Evolutionary conservation across 2,888 invertebrate species (phyloP).

Genomic region (Deroplatys truncata): DNA sequence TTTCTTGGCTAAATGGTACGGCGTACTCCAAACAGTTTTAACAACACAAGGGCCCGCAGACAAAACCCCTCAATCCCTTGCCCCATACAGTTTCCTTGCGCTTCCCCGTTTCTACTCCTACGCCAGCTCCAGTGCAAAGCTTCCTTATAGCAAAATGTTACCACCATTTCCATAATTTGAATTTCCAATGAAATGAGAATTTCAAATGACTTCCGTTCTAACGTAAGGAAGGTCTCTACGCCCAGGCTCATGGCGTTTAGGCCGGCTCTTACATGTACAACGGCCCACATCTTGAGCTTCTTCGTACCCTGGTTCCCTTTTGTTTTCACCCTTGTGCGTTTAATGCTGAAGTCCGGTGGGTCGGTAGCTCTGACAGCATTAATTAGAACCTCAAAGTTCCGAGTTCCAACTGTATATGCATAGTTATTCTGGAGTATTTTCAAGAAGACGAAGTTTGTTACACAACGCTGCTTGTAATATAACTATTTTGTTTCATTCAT

Average conservation of each 20-base stretch:
- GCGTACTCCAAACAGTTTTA: not conserved
- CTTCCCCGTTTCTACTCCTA: not conserved
- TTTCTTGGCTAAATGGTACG: not conserved
- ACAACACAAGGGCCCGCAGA: not conserved
- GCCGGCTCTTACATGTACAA: not conserved
- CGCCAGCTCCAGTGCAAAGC: not conserved
- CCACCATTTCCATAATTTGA: slow-evolving; percentile 25
- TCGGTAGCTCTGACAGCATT: not conserved
- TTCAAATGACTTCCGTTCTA: slow-evolving; percentile 14
- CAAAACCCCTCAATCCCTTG: not conserved
- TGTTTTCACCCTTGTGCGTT: not conserved
- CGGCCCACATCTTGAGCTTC: not conserved
- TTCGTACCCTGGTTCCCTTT: not conserved
- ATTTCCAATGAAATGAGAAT: slow-evolving; percentile 25
- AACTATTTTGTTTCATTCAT: no score
- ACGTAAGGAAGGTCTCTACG: not conserved
- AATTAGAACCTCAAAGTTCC: not conserved
- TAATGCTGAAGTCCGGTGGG: not conserved
- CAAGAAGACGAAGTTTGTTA: no score
- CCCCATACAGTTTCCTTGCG: not conserved
- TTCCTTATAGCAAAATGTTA: slow-evolving; percentile 19
- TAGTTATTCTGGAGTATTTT: no score
- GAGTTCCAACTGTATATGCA: not conserved
- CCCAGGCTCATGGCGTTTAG: slow-evolving; percentile 13
- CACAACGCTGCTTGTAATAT: no score